Base-by-base conservation (phyloP, 2,888 invertebrate species). In the Tachina lurida region DNA sequence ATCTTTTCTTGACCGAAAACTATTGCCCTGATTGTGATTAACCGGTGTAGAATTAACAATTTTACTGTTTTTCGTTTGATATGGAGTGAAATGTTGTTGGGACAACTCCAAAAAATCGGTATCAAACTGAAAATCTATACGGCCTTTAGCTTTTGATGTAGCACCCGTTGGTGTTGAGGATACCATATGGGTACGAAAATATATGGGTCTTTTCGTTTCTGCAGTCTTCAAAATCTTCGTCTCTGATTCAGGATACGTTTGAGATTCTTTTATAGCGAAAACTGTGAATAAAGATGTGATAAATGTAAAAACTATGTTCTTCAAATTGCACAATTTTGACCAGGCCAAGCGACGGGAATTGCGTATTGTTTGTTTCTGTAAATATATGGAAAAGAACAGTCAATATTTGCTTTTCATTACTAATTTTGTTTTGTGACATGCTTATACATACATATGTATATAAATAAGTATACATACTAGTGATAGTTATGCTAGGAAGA, bases 271-370 rank as follows among this genome's bases (percentile, higher is more conserved):
- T 31, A 90, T 74, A 80, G 90, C 90, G 43, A 91, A 88, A n/a
- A 89, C 86, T 73, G 89, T 88, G 19, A 92, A 78, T 52, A 92
- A 71, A 54, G 88, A 90, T 31, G 89, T 84, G 19, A 91, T 56
- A 71, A 89, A 91, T 62, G 89, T 89, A 80, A 88, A 89, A 17
- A 91, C 88, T 12, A 88, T 76, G 81, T 89, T 88, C 87, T 89
- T 91, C 22, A 92, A 89, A 92, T 92, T 92, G 90, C 91, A 92
- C 90, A 92, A 87, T 90, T 91, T 92, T 9, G 89, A 89, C 91
- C 90, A 91, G 22, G 90, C 88, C 56, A 89, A 87, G n/a, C 91
- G 92, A 31, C 90, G 90, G 10, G 91, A 89, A 52, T 89, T 89
- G 13, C 92, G 90, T 85, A 92, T 88, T 76, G 89, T 88, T 80